Evolutionary conservation across 2,888 invertebrate species (phyloP).

Genomic region (Halictus quadricinctus): DNA sequence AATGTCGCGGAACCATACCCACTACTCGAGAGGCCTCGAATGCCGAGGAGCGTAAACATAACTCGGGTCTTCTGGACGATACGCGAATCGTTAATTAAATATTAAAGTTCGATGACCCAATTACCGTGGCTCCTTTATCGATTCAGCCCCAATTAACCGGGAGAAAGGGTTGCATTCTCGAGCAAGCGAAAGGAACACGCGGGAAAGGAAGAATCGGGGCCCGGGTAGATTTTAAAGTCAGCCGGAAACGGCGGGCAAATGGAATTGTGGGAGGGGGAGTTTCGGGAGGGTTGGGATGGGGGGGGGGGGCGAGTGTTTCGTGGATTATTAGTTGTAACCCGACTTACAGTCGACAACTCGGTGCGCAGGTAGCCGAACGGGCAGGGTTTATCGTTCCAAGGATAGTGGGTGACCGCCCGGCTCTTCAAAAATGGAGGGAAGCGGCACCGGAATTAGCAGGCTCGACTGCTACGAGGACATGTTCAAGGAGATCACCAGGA

Average conservation of each 20-base stretch:
- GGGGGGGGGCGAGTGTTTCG: neutral
- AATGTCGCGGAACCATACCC: too few species aligned
- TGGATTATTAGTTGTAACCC: slow-evolving; percentile 47
- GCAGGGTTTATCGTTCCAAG: slow-evolving; percentile 57
- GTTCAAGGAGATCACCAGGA: slow-evolving; percentile 96
- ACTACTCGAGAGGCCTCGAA: too few species aligned
- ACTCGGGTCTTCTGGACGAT: too few species aligned
- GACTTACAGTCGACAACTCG: slow-evolving; percentile 25
- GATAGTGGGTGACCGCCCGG: slow-evolving; percentile 52
- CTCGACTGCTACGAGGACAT: slow-evolving; percentile 90
- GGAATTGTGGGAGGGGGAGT: neutral
- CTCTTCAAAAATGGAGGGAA: slow-evolving; percentile 75
- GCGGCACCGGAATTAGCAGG: slow-evolving; percentile 81
- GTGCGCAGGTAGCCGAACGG: slow-evolving; percentile 61
- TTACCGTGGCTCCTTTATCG: slow-evolving; percentile 19
- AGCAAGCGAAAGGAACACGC: neutral
- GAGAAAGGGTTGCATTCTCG: slow-evolving; percentile 4
- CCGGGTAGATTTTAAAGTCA: neutral
- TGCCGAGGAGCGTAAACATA: too few species aligned
- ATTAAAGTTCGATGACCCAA: slow-evolving; percentile 43
- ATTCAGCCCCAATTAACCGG: slow-evolving; percentile 13
- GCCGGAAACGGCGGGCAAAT: neutral
- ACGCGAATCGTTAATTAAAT: neutral
- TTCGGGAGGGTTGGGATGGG: neutral
- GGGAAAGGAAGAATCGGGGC: neutral